phyloP scores from a whole-genome alignment of 1,140 invertebrate species.

The Cotesia chilonis region DNA sequence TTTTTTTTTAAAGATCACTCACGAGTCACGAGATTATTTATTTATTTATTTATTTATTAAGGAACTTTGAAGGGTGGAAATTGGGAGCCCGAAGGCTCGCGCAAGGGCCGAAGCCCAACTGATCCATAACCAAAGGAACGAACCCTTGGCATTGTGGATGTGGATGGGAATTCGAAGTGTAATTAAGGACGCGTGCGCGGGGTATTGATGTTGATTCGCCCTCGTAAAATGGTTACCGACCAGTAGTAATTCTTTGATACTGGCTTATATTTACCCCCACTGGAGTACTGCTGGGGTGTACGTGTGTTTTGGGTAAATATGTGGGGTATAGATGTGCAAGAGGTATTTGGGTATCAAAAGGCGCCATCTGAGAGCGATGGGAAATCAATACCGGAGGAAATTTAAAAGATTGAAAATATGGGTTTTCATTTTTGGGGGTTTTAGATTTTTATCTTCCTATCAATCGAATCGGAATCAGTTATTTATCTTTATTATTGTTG shows the following conservation, averaged over 20 bases:
- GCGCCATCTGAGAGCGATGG: constrained; percentile 63
- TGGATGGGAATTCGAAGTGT: constrained; percentile 19
- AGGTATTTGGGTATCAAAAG: constrained; percentile 26
- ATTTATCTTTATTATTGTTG: too few relatives aligned
- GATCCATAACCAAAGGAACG: constrained; percentile 23
- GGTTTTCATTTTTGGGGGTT: neutral
- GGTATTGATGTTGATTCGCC: constrained; percentile 28
- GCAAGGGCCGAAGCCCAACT: constrained; percentile 41
- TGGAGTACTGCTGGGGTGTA: too few relatives aligned
- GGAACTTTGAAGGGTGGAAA: too few relatives aligned
- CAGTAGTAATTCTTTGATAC: constrained; percentile 48
- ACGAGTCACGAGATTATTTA: too few relatives aligned
- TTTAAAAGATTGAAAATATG: neutral
- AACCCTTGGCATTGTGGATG: neutral
- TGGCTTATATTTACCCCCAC: constrained; percentile 23
- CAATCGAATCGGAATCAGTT: too few relatives aligned
- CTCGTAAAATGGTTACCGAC: constrained; percentile 36
- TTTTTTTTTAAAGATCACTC: too few relatives aligned
- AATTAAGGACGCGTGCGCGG: constrained; percentile 45
- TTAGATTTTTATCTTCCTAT: too few relatives aligned
- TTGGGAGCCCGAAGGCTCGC: constrained; percentile 33
- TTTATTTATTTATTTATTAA: too few relatives aligned
- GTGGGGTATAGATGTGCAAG: too few relatives aligned
- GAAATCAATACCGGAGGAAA: constrained; percentile 59
- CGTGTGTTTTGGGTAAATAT: too few relatives aligned